Evolutionary conservation across 1,140 invertebrate species (phyloP).

Genomic region (Heliconius congener): DNA sequence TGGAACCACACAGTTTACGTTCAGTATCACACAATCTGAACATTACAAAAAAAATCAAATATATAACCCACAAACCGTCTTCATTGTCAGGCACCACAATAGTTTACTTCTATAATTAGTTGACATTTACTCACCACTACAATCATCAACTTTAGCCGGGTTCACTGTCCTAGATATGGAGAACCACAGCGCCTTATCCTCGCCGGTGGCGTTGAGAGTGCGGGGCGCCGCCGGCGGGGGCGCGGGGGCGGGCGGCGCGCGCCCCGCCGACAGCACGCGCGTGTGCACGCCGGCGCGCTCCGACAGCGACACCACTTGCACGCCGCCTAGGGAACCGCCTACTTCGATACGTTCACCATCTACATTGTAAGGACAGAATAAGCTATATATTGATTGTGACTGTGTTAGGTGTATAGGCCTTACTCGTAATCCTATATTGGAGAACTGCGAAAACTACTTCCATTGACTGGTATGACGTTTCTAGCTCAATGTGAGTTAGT

Average conservation of each 20-base stretch:
- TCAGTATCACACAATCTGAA: too few species aligned
- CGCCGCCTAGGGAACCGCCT: constrained; percentile 93
- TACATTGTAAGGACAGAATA: constrained; percentile 29
- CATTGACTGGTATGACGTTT: too few species aligned
- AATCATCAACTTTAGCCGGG: constrained; percentile 27
- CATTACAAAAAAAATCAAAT: too few species aligned
- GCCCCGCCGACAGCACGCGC: constrained; percentile 92
- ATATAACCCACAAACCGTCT: too few species aligned
- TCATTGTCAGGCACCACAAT: too few species aligned
- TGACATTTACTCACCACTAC: constrained; percentile 45
- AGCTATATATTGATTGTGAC: too few species aligned
- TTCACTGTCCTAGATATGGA: constrained; percentile 81
- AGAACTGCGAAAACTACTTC: too few species aligned
- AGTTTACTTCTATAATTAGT: too few species aligned
- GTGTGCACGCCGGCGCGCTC: constrained; percentile 91
- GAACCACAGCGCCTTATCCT: constrained; percentile 86
- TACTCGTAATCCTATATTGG: too few species aligned
- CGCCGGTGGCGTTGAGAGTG: constrained; percentile 31
- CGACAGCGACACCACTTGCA: constrained; percentile 95
- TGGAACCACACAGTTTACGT: too few species aligned
- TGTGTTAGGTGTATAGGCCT: too few species aligned
- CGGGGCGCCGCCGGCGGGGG: constrained; percentile 51
- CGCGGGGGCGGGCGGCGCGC: constrained; percentile 65
- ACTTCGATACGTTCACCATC: constrained; percentile 83
- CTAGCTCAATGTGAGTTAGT: too few species aligned